Conservation (phyloP, 2,888 invertebrate species). For the Cylloceria caligata region DNA sequence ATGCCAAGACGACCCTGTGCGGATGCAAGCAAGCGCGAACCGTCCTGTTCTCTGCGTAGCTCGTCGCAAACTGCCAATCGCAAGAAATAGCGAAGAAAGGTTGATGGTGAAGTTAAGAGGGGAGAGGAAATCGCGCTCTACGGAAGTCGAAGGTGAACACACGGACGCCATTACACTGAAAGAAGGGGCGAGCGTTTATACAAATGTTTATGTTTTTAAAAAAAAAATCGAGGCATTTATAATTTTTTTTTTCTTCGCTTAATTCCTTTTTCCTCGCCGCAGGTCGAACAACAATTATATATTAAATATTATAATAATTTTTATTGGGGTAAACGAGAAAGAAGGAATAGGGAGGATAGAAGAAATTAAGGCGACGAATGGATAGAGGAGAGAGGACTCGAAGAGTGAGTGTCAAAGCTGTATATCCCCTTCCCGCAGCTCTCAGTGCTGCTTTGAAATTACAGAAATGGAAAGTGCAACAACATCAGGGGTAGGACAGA, state of each 20-base stretch:
- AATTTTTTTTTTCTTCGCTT: too few species aligned
- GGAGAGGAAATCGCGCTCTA: constrained; percentile 5
- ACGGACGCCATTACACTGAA: not conserved
- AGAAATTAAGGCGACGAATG: constrained; percentile 40
- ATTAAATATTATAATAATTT: not conserved
- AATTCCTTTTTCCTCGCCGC: too few species aligned
- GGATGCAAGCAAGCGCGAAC: constrained; percentile 30
- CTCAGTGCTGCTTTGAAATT: constrained; percentile 57
- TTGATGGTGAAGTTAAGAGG: constrained; percentile 1
- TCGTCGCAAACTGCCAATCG: constrained; percentile 10
- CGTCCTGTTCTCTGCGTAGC: constrained; percentile 19
- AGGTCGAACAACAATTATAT: too few species aligned
- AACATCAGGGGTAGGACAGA: constrained; percentile 18
- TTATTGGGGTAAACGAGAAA: constrained; percentile 16
- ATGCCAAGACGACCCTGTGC: constrained; percentile 49
- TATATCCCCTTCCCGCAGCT: constrained; percentile 12
- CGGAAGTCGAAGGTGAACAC: not conserved
- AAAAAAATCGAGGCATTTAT: not conserved
- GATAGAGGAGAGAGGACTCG: constrained; percentile 18
- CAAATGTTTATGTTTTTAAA: not conserved
- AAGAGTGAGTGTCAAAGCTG: constrained; percentile 54
- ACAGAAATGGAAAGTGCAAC: constrained; percentile 77
- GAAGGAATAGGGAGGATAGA: not conserved
- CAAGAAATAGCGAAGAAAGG: constrained; percentile 57
- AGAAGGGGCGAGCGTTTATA: not conserved